Evolutionary conservation across 2,888 invertebrate species (phyloP), one percentile per base, ranked within the genome.

Genomic region (Xylota sylvarum): DNA sequence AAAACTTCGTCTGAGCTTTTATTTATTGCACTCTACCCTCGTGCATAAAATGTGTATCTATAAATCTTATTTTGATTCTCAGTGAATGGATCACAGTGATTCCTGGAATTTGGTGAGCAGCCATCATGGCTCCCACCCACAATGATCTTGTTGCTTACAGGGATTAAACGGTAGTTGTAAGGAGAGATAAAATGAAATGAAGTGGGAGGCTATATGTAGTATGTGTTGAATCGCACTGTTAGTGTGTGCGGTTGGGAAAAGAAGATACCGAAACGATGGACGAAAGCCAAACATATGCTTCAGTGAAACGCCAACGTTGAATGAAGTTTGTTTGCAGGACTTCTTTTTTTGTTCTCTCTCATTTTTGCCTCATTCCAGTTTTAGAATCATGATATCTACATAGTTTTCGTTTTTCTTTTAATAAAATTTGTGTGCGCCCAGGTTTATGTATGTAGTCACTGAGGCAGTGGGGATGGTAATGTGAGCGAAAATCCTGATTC

Each of bases 61-160:
- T 50, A 60, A 60, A 50, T 60, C 48, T 60, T 14, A 37, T 58
- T 70, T 52, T 12, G 37, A 55, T 27, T 37, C 7, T 56, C 17
- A 5, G 14, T 46, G 23, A 58, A 60, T 37, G 32, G 43, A 60
- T 72, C 48, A 37, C 19, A 14, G 46, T 9, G 72, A 60, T 72
- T 72, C 60, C 37, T 37, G 17, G 60, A 60, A 72, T 72, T 52
- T 27, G n/a, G 48, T 48, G 60, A 60, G 27, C 12, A 50, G 9
- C 46, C 35, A 37, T 58, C n/a, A 35, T 58, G 56, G 23, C 46
- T 48, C 48, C 60, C 72, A 50, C 72, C 72, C 60, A 72, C 72
- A 50, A 35, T 37, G 72, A 60, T 60, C 48, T 43, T 40, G 35
- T 37, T 48, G 12, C 23, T 46, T 46, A 4, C 56, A 43, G 30